Evolutionary conservation across 1,140 invertebrate genomes (phyloP), one percentile per base, ranked within the genome.

Genomic region (Triops longicaudatus): DNA sequence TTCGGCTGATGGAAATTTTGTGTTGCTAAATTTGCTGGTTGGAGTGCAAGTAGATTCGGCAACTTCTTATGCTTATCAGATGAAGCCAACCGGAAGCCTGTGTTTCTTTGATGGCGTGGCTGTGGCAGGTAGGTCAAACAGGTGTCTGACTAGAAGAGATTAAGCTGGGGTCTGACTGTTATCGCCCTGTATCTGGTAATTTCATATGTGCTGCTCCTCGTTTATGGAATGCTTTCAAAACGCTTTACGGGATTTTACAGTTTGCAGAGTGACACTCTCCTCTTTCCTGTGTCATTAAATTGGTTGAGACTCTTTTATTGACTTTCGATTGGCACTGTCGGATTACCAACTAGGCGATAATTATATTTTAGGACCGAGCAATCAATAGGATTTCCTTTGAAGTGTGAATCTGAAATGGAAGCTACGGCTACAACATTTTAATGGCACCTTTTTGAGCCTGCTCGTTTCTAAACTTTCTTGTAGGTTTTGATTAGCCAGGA

Each of bases 261-360:
- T 63, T 63, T 22, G 1, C 50, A 63, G 17, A 63, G 0, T 63
- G 50, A 63, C 50, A 63, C 50, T 9, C 22, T 63, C 50, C 10
- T 63, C 50, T 17, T 63, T 14, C 50, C 50, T 37, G 50, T 63
- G 50, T 63, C 50, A n/a, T 17, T 14, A 17, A 63, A 22, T 63
- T 63, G 14, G 50, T 22, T 63, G 17, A 63, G 50, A 22, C 22
- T 14, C 50, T 63, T 63, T 63, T 63, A 63, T n/a, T 22, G 50
- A 63, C 50, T 63, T 63, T 22, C 50, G 50, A 63, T 63, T 63
- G 50, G 50, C 50, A 63, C n/a, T n/a, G 17, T 63, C 50, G 50
- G 50, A n/a, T 63, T 63, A n/a, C 22, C 17, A 63, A 3, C 50
- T 22, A 22, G 6, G 4, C 50, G 17, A 63, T 14, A 63, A 63